A percentile compares a stretch with the other conserved stretches of the same genome.
Evolutionary conservation across 2,113 vertebrate species (phyloP).

Genomic region (Crypturellus undulatus): DNA sequence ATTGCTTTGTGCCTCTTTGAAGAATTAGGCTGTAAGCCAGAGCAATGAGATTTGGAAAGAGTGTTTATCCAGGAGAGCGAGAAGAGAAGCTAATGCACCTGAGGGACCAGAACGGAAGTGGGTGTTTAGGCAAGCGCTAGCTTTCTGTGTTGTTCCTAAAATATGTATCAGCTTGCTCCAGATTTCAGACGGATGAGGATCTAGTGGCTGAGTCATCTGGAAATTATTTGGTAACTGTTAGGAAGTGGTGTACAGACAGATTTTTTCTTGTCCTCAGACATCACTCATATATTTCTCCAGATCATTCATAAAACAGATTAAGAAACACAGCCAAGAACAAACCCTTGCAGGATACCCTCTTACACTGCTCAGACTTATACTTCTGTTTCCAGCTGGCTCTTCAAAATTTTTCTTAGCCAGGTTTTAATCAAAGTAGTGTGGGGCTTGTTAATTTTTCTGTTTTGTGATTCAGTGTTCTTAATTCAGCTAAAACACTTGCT

Average conservation of each 20-base stretch:
- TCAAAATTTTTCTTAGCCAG: neutral
- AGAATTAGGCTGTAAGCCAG: neutral
- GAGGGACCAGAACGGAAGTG: neutral
- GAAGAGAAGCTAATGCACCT: neutral
- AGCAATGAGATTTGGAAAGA: neutral
- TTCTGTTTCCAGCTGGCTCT: neutral
- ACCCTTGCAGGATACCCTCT: neutral
- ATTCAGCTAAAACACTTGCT: neutral
- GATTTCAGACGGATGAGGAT: neutral
- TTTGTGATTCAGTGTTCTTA: neutral
- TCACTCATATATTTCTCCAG: neutral
- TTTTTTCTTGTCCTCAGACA: neutral
- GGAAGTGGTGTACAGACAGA: neutral
- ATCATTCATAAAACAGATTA: neutral
- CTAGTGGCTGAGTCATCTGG: neutral
- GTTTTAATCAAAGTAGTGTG: neutral
- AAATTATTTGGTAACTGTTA: neutral
- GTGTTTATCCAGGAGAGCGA: neutral
- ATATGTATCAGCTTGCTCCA: neutral
- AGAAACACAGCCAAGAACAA: neutral
- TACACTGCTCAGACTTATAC: neutral
- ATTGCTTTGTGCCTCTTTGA: rapidly evolving
- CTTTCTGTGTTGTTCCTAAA: neutral
- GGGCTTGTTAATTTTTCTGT: neutral
- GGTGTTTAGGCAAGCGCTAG: neutral